A percentile compares a stretch with the other conserved stretches of the same genome.
Conservation (phyloP, 2,797 vertebrate genomes). For the Morelia viridis region DNA sequence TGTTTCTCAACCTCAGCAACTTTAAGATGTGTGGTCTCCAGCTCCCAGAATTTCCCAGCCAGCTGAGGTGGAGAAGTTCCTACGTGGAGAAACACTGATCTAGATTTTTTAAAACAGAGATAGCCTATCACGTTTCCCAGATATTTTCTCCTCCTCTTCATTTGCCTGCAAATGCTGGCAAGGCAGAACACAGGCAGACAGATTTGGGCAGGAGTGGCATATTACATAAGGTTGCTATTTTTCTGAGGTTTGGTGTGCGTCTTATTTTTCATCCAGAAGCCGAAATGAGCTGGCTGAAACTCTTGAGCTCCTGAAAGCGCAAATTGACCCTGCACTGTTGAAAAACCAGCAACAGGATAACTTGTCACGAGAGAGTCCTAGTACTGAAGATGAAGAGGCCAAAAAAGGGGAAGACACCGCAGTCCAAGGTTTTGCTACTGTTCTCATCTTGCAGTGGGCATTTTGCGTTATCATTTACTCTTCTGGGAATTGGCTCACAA, state of each 20-base stretch:
- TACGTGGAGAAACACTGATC: background rate
- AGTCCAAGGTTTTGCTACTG: slow-evolving; percentile 74
- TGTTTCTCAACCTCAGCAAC: background rate
- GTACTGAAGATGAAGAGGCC: slow-evolving; percentile 73
- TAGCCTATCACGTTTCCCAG: background rate
- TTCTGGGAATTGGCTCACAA: background rate
- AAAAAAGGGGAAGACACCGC: slow-evolving; percentile 75
- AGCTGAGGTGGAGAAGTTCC: background rate
- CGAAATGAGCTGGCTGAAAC: slow-evolving; percentile 93
- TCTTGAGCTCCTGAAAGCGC: slow-evolving; percentile 90
- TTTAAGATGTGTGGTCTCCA: background rate
- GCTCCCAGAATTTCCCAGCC: background rate
- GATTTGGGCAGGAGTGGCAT: background rate
- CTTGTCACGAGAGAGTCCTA: slow-evolving; percentile 77
- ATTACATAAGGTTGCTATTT: background rate
- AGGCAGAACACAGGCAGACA: background rate
- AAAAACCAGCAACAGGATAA: slow-evolving; percentile 78
- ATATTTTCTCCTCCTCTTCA: too few species aligned
- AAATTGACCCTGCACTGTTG: slow-evolving; percentile 85
- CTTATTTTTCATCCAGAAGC: slow-evolving; percentile 75
- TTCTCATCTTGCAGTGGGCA: slow-evolving; percentile 42
- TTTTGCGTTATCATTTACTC: background rate
- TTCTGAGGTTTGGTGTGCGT: slow-evolving; percentile 38
- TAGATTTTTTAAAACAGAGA: background rate
- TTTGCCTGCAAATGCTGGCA: background rate